Percentiles rank a stretch among this genome's conserved stretches.
These are phyloP conservation scores for Reinhardtius hippoglossoides DNA, from an alignment of 2,113 vertebrate genomes.

Conservation along the genomic window DNA sequence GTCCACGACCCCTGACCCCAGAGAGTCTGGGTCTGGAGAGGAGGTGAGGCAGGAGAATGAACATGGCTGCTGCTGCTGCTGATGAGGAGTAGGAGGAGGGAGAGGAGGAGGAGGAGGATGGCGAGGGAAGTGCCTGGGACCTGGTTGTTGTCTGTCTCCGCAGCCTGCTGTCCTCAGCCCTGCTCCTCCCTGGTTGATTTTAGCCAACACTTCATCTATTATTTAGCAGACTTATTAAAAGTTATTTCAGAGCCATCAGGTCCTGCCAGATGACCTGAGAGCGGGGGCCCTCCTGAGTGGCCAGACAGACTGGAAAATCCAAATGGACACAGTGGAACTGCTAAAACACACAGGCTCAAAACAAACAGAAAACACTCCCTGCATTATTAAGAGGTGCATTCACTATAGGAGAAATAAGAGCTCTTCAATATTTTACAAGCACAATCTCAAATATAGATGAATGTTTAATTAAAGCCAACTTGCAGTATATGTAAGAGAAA, in stretches of 20 bases:
- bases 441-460: slow-evolving; percentile 71
- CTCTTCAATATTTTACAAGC: slow-evolving; percentile 82
- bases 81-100: slow-evolving; percentile 18
- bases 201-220: slow-evolving; percentile 83
- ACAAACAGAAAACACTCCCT: slow-evolving; percentile 81
- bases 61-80: slow-evolving; percentile 45
- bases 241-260: slow-evolving; percentile 85
- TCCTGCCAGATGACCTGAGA: slow-evolving; percentile 83
- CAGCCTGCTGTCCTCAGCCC: slow-evolving; percentile 69
- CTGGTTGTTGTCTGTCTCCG: slow-evolving; percentile 72
- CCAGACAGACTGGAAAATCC: slow-evolving; percentile 77
- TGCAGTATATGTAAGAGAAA: slow-evolving; percentile 45
- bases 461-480: slow-evolving; percentile 80
- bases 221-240: slow-evolving; percentile 88
- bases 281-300: slow-evolving; percentile 76
- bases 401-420: slow-evolving; percentile 76
- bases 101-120: slow-evolving; percentile 16
- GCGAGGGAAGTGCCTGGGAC: slow-evolving; percentile 55
- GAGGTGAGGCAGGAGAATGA: slow-evolving; percentile 68
- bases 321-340: slow-evolving; percentile 81
- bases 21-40: slow-evolving; percentile 77
- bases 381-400: slow-evolving; percentile 82
- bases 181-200: slow-evolving; percentile 77
- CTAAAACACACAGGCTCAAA: slow-evolving; percentile 79
- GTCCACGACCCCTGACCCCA: slow-evolving; percentile 83